phyloP scores from a whole-genome alignment of 2,888 invertebrate species.

The Pteria penguin region DNA sequence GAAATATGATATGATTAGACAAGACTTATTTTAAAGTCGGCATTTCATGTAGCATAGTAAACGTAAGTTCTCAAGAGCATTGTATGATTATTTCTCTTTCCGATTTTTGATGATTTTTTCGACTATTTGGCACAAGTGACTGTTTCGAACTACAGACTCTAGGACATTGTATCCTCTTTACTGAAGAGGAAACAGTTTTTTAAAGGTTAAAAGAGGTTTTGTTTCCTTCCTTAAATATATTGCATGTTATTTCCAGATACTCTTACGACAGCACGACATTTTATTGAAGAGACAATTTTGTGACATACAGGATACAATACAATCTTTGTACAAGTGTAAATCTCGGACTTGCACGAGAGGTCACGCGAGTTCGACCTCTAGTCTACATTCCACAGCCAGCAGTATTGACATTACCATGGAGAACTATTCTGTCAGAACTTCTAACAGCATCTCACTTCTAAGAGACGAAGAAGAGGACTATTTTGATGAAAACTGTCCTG shows the following conservation, averaged over 20 bases:
- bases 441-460: constrained; percentile 63
- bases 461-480: constrained; percentile 48
- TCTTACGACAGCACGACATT: constrained; percentile 71
- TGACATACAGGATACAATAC: constrained; percentile 70
- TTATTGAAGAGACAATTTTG: constrained; percentile 70
- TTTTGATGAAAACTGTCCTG: constrained; percentile 46
- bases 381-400: constrained; percentile 46
- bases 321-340: constrained; percentile 50
- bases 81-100: too few relatives aligned
- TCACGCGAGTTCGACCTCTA: constrained; percentile 30
- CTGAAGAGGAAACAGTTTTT: too few relatives aligned
- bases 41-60: too few relatives aligned
- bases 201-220: too few relatives aligned
- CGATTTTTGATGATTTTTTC: too few relatives aligned
- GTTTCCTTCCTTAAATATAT: too few relatives aligned
- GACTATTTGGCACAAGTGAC: too few relatives aligned
- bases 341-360: constrained; percentile 14
- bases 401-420: constrained; percentile 54
- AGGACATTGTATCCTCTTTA: too few relatives aligned
- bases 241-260: constrained; percentile 63
- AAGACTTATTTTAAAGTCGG: too few relatives aligned
- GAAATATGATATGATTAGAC: too few relatives aligned
- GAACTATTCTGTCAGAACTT: constrained; percentile 59
- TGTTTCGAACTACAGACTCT: too few relatives aligned
- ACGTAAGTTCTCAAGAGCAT: too few relatives aligned